Evolutionary conservation across 2,113 vertebrate species (phyloP).

Genomic region (Cygnus atratus): DNA sequence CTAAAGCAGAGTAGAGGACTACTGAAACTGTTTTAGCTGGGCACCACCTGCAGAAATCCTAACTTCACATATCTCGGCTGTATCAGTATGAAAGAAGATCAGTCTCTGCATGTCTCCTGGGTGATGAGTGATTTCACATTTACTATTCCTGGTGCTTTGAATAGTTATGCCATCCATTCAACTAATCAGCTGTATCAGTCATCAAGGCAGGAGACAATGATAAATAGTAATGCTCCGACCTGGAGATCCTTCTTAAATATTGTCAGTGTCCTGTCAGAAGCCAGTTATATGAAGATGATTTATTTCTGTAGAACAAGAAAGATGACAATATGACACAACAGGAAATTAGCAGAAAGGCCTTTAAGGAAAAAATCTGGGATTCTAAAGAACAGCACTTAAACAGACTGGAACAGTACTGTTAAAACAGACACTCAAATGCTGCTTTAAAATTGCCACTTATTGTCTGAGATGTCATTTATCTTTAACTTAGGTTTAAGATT

Average conservation of each 20-base stretch:
- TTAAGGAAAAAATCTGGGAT: neutral
- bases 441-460: neutral
- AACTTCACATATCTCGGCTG: neutral
- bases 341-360: neutral
- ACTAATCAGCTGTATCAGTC: neutral
- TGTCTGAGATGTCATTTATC: neutral
- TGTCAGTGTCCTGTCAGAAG: neutral
- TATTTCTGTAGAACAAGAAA: neutral
- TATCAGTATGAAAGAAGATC: neutral
- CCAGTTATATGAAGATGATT: neutral
- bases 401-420: neutral
- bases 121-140: neutral
- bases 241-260: neutral
- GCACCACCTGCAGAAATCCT: neutral
- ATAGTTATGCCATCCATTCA: neutral
- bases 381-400: neutral
- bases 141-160: neutral
- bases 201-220: neutral
- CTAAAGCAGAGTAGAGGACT: accelerated
- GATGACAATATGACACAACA: neutral
- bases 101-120: neutral
- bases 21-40: neutral
- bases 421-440: neutral
- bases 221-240: neutral
- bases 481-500: neutral